phyloP scores from a whole-genome alignment of 2,113 vertebrate genomes.

The Pithys albifrons region DNA sequence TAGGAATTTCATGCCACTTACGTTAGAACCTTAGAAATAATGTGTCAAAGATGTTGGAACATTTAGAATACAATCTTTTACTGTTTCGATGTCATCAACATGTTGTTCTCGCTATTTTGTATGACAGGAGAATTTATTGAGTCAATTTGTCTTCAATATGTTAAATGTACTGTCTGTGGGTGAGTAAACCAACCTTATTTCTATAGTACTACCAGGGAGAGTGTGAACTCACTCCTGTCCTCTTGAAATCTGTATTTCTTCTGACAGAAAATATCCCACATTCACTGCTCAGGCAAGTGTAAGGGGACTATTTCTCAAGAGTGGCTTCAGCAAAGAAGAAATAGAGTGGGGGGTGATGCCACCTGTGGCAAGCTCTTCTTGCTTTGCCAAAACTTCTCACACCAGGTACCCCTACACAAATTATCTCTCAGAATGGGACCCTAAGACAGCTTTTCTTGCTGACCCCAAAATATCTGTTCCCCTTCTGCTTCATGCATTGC shows the following conservation, averaged over 20 bases:
- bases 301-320: not conserved
- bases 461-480: not conserved
- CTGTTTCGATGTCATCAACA: slow-evolving; percentile 15
- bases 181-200: slow-evolving; percentile 22
- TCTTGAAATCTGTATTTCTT: not conserved
- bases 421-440: not conserved
- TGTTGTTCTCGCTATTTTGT: slow-evolving; percentile 39
- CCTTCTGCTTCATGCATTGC: not conserved
- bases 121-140: slow-evolving; percentile 38
- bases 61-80: slow-evolving; percentile 18
- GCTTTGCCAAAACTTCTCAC: not conserved
- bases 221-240: not conserved
- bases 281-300: not conserved
- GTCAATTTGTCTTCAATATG: slow-evolving; percentile 32
- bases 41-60: slow-evolving; percentile 2
- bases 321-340: not conserved
- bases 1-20: not conserved
- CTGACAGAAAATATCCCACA: not conserved
- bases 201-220: not conserved
- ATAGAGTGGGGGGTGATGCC: fast-evolving
- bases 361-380: not conserved
- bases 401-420: not conserved
- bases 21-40: slow-evolving; percentile 27
- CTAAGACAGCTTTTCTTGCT: not conserved
- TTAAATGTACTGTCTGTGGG: slow-evolving; percentile 16